These are phyloP conservation scores for Agrochola litura DNA, from an alignment of 2,888 invertebrate genomes.

Conservation along the genomic window DNA sequence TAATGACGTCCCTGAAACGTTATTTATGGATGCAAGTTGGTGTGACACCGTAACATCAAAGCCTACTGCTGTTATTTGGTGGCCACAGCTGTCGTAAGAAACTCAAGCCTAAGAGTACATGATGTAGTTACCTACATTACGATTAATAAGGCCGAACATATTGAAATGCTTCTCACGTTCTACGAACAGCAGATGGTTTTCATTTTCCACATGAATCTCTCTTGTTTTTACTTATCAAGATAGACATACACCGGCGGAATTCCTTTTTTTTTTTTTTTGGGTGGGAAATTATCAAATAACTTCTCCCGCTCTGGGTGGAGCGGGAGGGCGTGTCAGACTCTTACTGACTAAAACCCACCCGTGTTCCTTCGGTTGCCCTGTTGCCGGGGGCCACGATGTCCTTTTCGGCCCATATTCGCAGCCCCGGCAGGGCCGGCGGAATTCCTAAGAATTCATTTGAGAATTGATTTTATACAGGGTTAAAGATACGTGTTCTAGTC, in stretches of 20 bases:
- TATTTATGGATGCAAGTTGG: neutral
- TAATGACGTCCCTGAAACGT: neutral
- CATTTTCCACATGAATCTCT: conserved; percentile 46
- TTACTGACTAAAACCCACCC: too few relatives aligned
- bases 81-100: neutral
- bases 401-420: too few relatives aligned
- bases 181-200: conserved; percentile 47
- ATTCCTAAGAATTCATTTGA: neutral
- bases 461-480: neutral
- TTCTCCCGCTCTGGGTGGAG: too few relatives aligned
- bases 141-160: conserved; percentile 16
- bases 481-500: neutral
- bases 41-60: neutral
- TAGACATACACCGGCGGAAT: too few relatives aligned
- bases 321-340: too few relatives aligned
- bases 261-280: too few relatives aligned
- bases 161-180: conserved; percentile 43
- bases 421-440: too few relatives aligned
- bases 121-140: neutral
- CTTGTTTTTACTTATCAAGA: too few relatives aligned
- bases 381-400: too few relatives aligned
- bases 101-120: neutral
- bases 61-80: neutral
- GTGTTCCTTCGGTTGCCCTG: too few relatives aligned
- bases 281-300: too few relatives aligned